phyloP scores from a whole-genome alignment of 2,797 vertebrate species.

The Alcedo atthis region DNA sequence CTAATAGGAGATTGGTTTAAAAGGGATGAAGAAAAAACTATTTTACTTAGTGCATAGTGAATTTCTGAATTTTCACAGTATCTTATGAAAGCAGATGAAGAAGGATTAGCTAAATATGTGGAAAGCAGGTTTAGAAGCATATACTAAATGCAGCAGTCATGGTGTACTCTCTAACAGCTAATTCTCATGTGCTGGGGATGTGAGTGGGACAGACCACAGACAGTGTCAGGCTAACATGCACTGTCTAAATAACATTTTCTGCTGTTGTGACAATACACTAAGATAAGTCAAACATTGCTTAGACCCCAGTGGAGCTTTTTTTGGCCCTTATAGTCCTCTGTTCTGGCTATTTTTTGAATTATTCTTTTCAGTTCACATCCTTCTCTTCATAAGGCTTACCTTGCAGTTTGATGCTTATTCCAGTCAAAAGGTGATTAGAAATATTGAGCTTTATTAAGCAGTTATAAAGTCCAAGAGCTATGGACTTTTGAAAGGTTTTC shows the following conservation, averaged over 20 bases:
- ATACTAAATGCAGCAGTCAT: not conserved
- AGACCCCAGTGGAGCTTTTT: not conserved
- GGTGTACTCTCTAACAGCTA: not conserved
- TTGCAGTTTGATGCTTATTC: not conserved
- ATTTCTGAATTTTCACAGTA: not conserved
- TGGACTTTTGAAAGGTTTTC: not conserved
- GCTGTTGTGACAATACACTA: not conserved
- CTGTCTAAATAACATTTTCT: not conserved
- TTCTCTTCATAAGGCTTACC: not conserved
- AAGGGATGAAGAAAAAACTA: not conserved
- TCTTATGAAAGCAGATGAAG: not conserved
- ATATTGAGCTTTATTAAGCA: not conserved
- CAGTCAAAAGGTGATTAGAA: not conserved
- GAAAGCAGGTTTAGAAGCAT: not conserved
- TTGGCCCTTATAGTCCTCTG: not conserved
- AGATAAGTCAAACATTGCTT: not conserved
- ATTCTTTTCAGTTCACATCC: not conserved
- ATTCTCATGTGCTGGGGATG: not conserved
- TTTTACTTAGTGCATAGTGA: not conserved
- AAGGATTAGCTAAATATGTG: not conserved
- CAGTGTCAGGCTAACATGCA: not conserved
- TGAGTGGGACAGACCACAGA: not conserved
- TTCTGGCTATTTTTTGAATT: not conserved
- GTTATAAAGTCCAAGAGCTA: not conserved
- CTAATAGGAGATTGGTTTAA: not conserved